phyloP scores from a whole-genome alignment of 2,888 invertebrate genomes.

The Nomada hirtipes region DNA sequence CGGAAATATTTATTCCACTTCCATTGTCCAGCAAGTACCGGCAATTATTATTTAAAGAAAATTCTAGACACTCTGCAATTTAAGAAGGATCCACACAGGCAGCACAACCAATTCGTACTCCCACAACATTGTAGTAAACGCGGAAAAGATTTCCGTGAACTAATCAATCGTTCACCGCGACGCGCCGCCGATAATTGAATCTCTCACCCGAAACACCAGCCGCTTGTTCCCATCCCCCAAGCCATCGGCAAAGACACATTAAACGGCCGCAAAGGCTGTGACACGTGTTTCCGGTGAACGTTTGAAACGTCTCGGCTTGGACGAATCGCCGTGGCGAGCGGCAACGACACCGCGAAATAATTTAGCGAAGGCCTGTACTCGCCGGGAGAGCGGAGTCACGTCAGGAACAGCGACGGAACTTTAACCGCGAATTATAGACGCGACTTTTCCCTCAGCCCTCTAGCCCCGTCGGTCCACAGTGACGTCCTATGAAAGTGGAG shows the following conservation, averaged over 20 bases:
- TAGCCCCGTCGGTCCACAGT: not conserved
- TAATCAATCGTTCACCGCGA: not conserved
- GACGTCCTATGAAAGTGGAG: conserved; percentile 41
- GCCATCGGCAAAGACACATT: not conserved
- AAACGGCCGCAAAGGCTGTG: not conserved
- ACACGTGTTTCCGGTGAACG: not conserved
- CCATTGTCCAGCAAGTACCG: no score
- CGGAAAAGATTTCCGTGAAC: not conserved
- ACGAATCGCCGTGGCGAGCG: conserved; percentile 3
- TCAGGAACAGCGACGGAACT: conserved; percentile 48
- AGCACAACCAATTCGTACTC: no score
- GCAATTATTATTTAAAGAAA: no score
- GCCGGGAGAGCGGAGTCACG: conserved; percentile 33
- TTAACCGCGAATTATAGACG: conserved; percentile 59
- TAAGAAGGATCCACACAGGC: no score
- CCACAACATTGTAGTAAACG: no score
- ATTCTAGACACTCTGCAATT: no score
- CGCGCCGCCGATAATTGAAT: not conserved
- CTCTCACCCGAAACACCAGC: not conserved
- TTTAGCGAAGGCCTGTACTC: conserved; percentile 18
- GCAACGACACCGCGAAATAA: conserved; percentile 20
- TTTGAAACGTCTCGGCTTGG: not conserved
- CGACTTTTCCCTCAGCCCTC: conserved; percentile 42
- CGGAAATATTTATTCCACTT: no score
- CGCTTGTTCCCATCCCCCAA: not conserved